Evolutionary conservation across 2,113 vertebrate genomes (phyloP), one percentile per base, ranked within the genome.

Genomic region (Triplophysa tibetana): DNA sequence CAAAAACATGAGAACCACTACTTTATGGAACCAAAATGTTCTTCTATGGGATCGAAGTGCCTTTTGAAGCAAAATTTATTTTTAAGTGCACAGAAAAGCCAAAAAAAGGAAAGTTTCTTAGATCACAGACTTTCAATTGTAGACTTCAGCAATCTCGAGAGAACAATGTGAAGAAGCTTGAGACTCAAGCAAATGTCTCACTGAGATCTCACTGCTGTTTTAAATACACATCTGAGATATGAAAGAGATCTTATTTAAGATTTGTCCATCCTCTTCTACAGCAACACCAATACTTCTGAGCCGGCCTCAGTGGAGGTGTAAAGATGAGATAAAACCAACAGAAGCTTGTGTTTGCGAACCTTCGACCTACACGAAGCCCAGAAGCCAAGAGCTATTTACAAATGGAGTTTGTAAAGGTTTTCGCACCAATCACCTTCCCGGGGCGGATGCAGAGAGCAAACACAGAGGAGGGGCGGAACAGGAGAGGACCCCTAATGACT

Each of bases 351-450:
- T 85, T 67, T 66, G 23, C 66, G 79, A 74, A 84, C 86, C 78
- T 84, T 82, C 84, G 87, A 89, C 89, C 87, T 79, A 80, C 69
- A 78, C 75, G 72, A 78, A 77, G 77, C 38, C 81, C 33, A 76
- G 68, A 84, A 76, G 80, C 85, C 79, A n/a, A 38, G 70, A 60
- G 50, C 65, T 21, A 80, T 86, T 89, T 86, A 82, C 86, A 90
- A 85, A 74, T 24, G 81, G 85, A 85, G 81, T 29, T 29, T 29
- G 29, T 78, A 80, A 77, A 83, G 70, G 85, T 81, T 85, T 85
- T 78, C 23, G 78, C 67, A 87, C 81, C 86, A 89, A 68, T 88
- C 80, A 74, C 38, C 38, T 0, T 12, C 75, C 66, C 54, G 60
- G 58, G 72, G 85, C 82, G 60, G 82, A 84, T 81, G 77, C 77